phyloP scores from a whole-genome alignment of 53 echinoderm and acorn worm genomes.

The Hippasteria phrygiana region DNA sequence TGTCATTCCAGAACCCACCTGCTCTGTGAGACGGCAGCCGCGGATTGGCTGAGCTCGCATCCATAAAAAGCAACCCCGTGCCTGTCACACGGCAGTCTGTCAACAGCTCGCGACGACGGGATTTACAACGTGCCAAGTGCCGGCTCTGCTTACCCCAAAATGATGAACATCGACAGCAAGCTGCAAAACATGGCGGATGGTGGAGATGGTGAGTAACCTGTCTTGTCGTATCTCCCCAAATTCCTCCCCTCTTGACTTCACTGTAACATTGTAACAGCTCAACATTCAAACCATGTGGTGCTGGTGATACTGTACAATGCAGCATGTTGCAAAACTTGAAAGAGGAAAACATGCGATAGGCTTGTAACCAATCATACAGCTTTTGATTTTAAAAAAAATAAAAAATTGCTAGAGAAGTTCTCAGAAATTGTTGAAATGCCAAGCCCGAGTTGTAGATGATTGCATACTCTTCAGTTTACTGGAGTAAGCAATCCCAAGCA shows the following conservation, averaged over 20 bases:
- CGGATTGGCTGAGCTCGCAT: conserved; percentile 63
- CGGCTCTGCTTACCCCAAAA: conserved; percentile 27
- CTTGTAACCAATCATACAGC: background rate
- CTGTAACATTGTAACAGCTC: background rate
- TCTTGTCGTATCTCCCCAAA: background rate
- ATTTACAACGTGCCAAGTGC: conserved; percentile 70
- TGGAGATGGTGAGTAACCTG: conserved; percentile 64
- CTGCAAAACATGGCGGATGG: conserved; percentile 69
- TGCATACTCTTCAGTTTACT: conserved; percentile 10
- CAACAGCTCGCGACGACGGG: conserved; percentile 71
- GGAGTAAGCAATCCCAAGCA: background rate
- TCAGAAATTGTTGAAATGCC: background rate
- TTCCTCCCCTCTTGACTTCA: background rate
- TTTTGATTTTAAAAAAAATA: background rate
- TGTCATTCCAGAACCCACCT: conserved; percentile 73
- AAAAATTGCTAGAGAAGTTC: background rate
- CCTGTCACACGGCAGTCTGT: conserved; percentile 74
- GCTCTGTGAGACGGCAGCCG: conserved; percentile 58
- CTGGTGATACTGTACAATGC: too few relatives aligned
- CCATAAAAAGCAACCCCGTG: conserved; percentile 68
- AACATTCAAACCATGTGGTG: background rate
- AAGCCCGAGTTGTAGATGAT: background rate
- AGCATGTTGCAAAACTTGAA: background rate
- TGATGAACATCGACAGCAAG: conserved; percentile 68
- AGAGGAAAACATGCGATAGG: too few relatives aligned